Conservation (phyloP, 2,797 vertebrate genomes). For the Gymnopithys bicolor region DNA sequence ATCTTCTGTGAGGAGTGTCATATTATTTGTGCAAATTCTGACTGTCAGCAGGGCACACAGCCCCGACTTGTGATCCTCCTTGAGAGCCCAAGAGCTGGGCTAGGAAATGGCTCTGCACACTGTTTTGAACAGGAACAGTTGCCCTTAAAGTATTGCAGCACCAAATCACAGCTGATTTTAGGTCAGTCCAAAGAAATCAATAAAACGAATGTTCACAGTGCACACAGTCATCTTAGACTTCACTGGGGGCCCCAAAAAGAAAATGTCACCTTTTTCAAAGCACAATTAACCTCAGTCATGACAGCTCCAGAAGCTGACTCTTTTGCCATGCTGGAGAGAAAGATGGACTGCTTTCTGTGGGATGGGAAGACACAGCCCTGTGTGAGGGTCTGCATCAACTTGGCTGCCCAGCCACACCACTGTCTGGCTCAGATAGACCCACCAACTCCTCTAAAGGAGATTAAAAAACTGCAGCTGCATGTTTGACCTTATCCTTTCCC, state of each 20-base stretch:
- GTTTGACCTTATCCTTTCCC: background rate
- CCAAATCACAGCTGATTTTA: background rate
- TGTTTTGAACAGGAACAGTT: background rate
- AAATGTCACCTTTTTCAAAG: background rate
- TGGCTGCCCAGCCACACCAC: background rate
- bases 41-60: background rate
- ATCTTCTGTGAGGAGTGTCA: background rate
- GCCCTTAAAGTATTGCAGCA: background rate
- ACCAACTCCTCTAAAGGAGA: background rate
- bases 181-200: background rate
- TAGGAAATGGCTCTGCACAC: background rate
- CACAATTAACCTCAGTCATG: background rate
- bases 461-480: background rate
- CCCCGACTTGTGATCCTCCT: background rate
- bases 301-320: background rate
- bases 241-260: background rate
- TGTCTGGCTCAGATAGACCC: background rate
- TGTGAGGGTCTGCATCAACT: background rate
- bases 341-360: background rate
- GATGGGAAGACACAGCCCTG: background rate
- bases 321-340: background rate
- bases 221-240: background rate
- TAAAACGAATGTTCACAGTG: background rate
- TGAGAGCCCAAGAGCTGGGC: background rate
- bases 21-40: background rate